Conservation (phyloP, 2,888 invertebrate species). For the Unio delphinus region DNA sequence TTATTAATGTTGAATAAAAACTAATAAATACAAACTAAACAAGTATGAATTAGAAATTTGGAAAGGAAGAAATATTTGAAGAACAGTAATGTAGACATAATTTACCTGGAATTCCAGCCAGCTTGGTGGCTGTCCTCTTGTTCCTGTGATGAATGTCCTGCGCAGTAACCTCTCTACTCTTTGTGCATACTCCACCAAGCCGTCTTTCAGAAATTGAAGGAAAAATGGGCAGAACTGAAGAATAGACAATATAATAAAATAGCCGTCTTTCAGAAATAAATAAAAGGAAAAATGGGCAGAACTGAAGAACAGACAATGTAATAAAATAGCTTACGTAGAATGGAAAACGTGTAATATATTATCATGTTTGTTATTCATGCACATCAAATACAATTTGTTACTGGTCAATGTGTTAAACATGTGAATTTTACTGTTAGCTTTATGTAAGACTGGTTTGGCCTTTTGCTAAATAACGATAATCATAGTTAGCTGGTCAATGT, state of each 20-base stretch:
- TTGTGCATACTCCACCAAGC: conserved; percentile 52
- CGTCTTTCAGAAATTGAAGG: conserved; percentile 49
- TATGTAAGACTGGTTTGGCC: too few species aligned
- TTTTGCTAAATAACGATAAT: background rate
- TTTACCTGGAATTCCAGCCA: conserved; percentile 63
- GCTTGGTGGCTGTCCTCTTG: conserved; percentile 59
- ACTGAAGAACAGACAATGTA: conserved; percentile 36
- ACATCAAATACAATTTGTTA: background rate
- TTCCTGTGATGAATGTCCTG: conserved; percentile 56
- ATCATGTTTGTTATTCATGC: background rate
- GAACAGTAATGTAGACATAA: background rate
- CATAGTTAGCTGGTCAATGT: too few species aligned
- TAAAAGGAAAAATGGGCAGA: conserved; percentile 45
- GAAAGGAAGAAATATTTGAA: background rate
- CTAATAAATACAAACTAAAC: background rate
- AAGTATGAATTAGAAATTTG: background rate
- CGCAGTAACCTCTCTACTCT: conserved; percentile 50
- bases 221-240: conserved; percentile 57
- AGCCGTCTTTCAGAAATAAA: conserved; percentile 47
- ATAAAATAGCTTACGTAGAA: background rate
- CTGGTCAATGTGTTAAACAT: too few species aligned
- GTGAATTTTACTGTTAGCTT: too few species aligned
- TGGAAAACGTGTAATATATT: background rate
- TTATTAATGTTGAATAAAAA: background rate
- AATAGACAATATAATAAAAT: background rate